These are phyloP conservation scores for Melikaiella ostensackeni DNA, from an alignment of 2,888 invertebrate species.

Conservation along the genomic window DNA sequence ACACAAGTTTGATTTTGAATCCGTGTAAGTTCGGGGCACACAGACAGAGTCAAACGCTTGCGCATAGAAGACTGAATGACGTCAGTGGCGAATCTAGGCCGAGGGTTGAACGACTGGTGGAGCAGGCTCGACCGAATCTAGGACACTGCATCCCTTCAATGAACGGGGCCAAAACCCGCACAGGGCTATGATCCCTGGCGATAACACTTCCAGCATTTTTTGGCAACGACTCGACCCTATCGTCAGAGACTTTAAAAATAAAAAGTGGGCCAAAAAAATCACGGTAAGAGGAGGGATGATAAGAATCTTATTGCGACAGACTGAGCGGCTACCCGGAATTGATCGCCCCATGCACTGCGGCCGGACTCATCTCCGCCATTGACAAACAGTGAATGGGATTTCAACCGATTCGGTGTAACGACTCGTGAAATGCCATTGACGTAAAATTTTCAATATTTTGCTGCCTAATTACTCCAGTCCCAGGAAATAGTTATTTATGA, in stretches of 20 bases:
- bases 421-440: neutral
- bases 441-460: no score
- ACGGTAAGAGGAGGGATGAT: neutral
- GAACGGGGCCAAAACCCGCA: conserved; percentile 60
- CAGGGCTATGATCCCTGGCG: conserved; percentile 42
- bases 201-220: conserved; percentile 36
- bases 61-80: conserved; percentile 62
- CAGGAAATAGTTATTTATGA: no score
- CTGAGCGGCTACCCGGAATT: conserved; percentile 16
- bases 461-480: no score
- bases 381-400: conserved; percentile 11
- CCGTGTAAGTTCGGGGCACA: conserved; percentile 45
- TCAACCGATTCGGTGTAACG: neutral
- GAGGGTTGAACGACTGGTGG: conserved; percentile 75
- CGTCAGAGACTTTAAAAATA: neutral
- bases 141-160: conserved; percentile 64
- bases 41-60: conserved; percentile 46
- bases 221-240: neutral
- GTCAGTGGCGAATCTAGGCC: conserved; percentile 73
- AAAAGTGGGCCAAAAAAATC: conserved; percentile 2
- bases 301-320: conserved; percentile 12
- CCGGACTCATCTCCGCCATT: neutral
- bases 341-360: neutral
- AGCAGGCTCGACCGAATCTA: conserved; percentile 70
- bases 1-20: neutral